Percentiles rank a stretch among this genome's conserved stretches.
phyloP scores from a whole-genome alignment of 1,140 invertebrate species.

The Ganaspis sp. region DNA sequence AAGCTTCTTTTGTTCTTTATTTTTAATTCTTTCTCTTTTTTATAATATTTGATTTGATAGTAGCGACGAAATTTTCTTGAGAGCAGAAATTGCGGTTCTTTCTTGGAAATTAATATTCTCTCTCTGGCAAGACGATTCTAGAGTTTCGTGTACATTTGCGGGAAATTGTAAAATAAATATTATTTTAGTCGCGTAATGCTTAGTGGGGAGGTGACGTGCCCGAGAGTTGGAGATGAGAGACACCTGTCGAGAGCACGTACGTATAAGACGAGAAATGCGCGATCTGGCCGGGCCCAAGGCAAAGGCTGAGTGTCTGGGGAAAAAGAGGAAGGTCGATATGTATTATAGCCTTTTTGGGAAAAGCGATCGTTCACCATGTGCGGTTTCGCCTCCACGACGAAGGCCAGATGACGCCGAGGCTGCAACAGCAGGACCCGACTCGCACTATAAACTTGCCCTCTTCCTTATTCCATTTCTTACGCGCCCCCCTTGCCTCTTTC shows the following conservation, averaged over 20 bases:
- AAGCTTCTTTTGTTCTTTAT: too few relatives aligned
- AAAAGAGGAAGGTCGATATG: not conserved
- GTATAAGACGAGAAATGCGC: not conserved
- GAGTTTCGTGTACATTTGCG: too few relatives aligned
- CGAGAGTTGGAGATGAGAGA: not conserved
- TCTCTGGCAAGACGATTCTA: too few relatives aligned
- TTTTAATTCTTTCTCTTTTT: too few relatives aligned
- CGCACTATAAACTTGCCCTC: not conserved
- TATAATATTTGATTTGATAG: too few relatives aligned
- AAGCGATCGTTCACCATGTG: conserved; percentile 8
- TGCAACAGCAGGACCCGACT: conserved; percentile 1
- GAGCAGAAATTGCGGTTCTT: too few relatives aligned
- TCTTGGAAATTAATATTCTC: too few relatives aligned
- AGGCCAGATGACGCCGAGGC: conserved; percentile 22
- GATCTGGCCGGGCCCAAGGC: not conserved
- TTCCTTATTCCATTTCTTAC: not conserved
- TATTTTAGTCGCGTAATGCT: not conserved
- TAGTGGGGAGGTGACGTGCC: not conserved
- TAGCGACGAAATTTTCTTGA: too few relatives aligned
- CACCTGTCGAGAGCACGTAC: conserved; percentile 7
- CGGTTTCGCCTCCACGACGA: not conserved
- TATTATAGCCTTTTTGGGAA: not conserved
- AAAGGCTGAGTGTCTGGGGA: not conserved
- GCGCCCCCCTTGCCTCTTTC: not conserved
- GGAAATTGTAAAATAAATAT: not conserved